Percentiles rank a stretch among this genome's conserved stretches.
Evolutionary conservation across 2,888 invertebrate species (phyloP).

Genomic region (Flexamia atlantica): DNA sequence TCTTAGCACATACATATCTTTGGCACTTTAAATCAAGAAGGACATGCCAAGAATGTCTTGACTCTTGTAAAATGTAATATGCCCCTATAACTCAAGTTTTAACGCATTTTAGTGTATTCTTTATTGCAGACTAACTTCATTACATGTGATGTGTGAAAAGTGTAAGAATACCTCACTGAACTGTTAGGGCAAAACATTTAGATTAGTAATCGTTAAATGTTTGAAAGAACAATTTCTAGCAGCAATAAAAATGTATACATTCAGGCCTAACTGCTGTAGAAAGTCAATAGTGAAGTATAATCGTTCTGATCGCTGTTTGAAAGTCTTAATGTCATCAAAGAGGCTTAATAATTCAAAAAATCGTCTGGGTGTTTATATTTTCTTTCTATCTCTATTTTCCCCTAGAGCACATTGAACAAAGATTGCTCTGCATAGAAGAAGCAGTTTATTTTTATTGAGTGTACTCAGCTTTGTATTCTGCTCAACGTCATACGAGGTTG

Average conservation of each 20-base stretch:
- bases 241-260: constrained; percentile 9
- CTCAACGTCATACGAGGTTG: no score
- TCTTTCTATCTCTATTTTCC: background rate
- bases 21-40: no score
- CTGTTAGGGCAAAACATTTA: no score
- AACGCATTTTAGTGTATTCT: no score
- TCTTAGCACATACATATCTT: no score
- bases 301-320: background rate
- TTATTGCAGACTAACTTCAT: no score
- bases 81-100: no score
- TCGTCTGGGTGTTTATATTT: background rate
- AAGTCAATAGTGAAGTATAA: background rate
- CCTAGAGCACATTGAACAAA: background rate
- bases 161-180: no score
- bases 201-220: background rate
- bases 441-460: background rate
- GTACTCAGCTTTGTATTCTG: no score
- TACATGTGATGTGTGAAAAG: no score
- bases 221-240: background rate
- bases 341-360: background rate
- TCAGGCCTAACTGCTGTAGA: background rate
- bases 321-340: background rate
- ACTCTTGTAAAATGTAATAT: no score
- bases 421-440: background rate
- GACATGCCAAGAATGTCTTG: no score